Evolutionary conservation across 2,888 invertebrate species (phyloP), one percentile per base, ranked within the genome.

Genomic region (Drosophila niveifrons): DNA sequence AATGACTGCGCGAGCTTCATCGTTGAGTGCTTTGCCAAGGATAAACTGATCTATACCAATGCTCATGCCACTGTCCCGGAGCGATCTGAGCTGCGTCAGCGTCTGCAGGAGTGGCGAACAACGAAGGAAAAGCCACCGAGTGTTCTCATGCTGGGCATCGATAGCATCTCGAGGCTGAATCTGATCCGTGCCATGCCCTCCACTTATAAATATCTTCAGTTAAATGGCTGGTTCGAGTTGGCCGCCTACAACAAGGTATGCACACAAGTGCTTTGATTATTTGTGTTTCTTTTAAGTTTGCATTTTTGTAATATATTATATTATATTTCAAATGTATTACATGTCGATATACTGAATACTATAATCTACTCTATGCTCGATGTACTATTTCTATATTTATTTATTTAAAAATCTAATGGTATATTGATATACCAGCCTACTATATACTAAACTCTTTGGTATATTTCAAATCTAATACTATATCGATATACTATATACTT

Each of bases 121-220:
- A 2, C 3, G 0, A 18, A 36, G n/a, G n/a, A 11, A 2, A 50
- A 58, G 8, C 53, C 61, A n/a, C 70, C 70, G 1, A 80, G 62
- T 63, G 72, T 80, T 1, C 56, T 97, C n/a, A 92, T 97, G 85
- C 90, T 98, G 23, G 97, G 97, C 17, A 95, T 98, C 79, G 97
- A 97, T 90, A 96, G 96, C n/a, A 94, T 97, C 81, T 97, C 97
- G 0, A 92, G 97, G 62, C 93, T 96, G 53, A 96, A 97, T 87
- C 94, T 96, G 69, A 93, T 94, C 3, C 94, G 96, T 43, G 94
- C 95, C 3, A 95, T 97, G 94, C 95, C 95, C 0, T 92, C 94
- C 82, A 96, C 96, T 0, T 92, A 94, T 2, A 91, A 93, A 1
- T 95, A 94, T 86, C 93, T 98, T 15, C 90, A 94, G 15, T 92